Percentiles rank a stretch among this genome's conserved stretches.
Conservation (phyloP, 2,888 invertebrate genomes). For the Oscheius sp. region DNA sequence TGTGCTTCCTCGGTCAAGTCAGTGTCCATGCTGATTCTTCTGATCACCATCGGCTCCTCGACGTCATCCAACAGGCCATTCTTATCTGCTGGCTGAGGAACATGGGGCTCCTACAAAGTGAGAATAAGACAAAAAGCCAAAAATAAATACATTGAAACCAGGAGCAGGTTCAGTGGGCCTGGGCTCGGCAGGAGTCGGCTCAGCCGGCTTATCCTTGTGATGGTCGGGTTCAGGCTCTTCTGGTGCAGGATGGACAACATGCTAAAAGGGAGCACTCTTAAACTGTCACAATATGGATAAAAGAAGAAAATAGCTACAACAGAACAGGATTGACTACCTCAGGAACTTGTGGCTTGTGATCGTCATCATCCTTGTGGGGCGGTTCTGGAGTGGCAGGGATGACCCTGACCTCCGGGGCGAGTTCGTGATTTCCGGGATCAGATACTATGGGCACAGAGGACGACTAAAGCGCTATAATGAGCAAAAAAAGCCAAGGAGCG, state of each 20-base stretch:
- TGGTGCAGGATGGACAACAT: conserved; percentile 6
- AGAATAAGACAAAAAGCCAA: neutral
- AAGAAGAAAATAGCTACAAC: too few species aligned
- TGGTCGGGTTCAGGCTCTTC: neutral
- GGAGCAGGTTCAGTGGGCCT: conserved; percentile 21
- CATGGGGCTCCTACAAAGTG: conserved; percentile 16
- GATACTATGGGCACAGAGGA: conserved; percentile 6
- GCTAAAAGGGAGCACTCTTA: neutral
- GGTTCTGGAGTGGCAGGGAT: conserved; percentile 34
- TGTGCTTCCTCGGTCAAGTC: conserved; percentile 10
- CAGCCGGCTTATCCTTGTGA: neutral
- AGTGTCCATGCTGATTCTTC: conserved; percentile 38
- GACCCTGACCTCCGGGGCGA: conserved; percentile 23
- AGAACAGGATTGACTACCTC: neutral
- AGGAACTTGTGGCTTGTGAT: neutral
- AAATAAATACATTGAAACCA: conserved; percentile 13
- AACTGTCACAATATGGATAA: neutral
- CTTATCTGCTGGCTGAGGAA: conserved; percentile 18
- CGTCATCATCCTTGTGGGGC: conserved; percentile 25
- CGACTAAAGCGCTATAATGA: conserved; percentile 23
- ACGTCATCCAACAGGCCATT: conserved; percentile 30
- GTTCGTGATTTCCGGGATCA: neutral
- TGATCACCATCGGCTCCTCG: conserved; percentile 23
- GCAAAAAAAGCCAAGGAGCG: conserved; percentile 9
- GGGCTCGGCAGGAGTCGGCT: neutral